Conservation (phyloP, 1,140 invertebrate genomes). For the Diorhabda elongata region DNA sequence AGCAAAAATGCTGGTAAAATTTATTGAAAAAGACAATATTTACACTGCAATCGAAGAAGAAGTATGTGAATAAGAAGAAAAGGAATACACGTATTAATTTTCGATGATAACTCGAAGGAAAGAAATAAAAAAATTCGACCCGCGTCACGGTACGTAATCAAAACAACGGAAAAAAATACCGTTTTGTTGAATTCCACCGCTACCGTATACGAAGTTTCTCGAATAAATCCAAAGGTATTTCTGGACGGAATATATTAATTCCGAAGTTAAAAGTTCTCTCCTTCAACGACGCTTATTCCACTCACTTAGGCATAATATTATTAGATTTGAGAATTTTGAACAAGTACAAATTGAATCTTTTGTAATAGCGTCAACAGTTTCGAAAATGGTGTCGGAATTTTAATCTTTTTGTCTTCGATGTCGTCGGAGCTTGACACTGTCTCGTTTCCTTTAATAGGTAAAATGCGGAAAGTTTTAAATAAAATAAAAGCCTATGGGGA, state of each 20-base stretch:
- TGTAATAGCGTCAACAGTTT: slow-evolving; percentile 19
- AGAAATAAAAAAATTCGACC: no score
- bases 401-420: slow-evolving; percentile 12
- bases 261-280: slow-evolving; percentile 11
- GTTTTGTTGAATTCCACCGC: slow-evolving; percentile 61
- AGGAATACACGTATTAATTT: no score
- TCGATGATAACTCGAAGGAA: no score
- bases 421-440: neutral
- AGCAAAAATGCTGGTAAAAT: no score
- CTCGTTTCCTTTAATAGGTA: neutral
- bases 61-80: no score
- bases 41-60: no score
- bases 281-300: slow-evolving; percentile 18
- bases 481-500: slow-evolving; percentile 2
- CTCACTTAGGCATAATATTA: slow-evolving; percentile 22
- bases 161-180: no score
- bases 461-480: slow-evolving; percentile 2
- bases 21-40: no score
- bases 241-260: slow-evolving; percentile 20
- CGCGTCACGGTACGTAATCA: no score
- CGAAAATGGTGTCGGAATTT: slow-evolving; percentile 14
- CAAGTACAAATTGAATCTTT: slow-evolving; percentile 22
- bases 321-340: slow-evolving; percentile 21
- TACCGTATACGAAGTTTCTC: slow-evolving; percentile 63
- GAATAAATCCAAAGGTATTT: slow-evolving; percentile 16